A percentile compares a stretch with the other conserved stretches of the same genome.
Conservation (phyloP, 37 sponge, comb jelly and placozoan genomes). For the Diacarnus erythraeanus region DNA sequence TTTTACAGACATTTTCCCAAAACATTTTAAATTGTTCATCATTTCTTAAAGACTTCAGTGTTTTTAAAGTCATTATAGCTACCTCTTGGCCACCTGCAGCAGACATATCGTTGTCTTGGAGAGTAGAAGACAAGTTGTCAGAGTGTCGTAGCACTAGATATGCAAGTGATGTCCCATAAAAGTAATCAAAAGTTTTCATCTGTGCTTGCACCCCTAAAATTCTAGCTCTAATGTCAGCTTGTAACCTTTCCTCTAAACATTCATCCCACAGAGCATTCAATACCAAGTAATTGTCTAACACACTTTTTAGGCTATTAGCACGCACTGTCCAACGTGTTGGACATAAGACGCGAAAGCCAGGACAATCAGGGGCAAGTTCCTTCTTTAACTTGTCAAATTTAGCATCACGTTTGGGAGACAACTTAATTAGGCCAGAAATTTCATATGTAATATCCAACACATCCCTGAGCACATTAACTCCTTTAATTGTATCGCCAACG, state of each 20-base stretch:
- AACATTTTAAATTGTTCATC: neutral
- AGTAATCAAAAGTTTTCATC: constrained; percentile 31
- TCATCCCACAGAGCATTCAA: constrained; percentile 63
- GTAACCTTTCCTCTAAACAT: constrained; percentile 20
- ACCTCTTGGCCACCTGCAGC: constrained; percentile 60
- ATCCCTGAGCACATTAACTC: constrained; percentile 31
- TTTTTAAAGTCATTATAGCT: constrained; percentile 46
- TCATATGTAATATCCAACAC: constrained; percentile 47
- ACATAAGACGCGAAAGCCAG: constrained; percentile 58
- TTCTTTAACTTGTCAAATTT: constrained; percentile 39
- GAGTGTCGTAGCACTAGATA: constrained; percentile 37
- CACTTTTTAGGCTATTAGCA: too few species aligned
- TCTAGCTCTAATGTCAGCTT: constrained; percentile 63
- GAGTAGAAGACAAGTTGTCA: constrained; percentile 62
- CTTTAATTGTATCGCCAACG: too few species aligned
- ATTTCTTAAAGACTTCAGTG: too few species aligned
- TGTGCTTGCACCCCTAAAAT: constrained; percentile 55
- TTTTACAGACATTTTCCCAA: neutral
- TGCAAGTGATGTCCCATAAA: constrained; percentile 52
- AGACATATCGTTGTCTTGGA: constrained; percentile 49
- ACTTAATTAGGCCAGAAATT: too few species aligned
- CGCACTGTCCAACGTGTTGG: too few species aligned
- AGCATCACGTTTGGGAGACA: constrained; percentile 58
- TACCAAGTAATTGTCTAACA: too few species aligned
- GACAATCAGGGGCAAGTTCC: constrained; percentile 17